Percentiles rank a stretch among this genome's conserved stretches.
Conservation (phyloP, 2,797 vertebrate species). For the Scarus forsteni region DNA sequence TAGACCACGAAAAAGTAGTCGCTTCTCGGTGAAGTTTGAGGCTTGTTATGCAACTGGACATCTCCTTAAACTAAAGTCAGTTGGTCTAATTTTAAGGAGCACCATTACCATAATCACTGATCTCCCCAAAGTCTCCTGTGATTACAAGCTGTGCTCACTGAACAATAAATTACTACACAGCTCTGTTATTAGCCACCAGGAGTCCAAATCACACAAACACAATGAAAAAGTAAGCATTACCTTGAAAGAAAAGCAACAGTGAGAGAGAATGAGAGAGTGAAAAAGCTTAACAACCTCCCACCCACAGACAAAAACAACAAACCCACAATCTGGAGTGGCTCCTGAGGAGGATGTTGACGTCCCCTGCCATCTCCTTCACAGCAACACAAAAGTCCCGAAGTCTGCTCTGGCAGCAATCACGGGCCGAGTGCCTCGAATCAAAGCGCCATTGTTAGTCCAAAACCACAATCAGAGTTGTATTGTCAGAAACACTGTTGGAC, state of each 20-base stretch:
- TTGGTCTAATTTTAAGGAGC: background rate
- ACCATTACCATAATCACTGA: background rate
- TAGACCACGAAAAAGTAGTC: too few species aligned
- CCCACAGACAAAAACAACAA: slow-evolving; percentile 30
- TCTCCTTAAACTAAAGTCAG: too few species aligned
- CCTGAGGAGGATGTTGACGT: slow-evolving; percentile 49
- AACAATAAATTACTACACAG: background rate
- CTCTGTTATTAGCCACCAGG: slow-evolving; percentile 15
- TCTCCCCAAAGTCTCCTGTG: background rate
- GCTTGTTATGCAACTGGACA: too few species aligned
- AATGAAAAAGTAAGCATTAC: background rate
- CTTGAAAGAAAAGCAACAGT: background rate
- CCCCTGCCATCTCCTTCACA: slow-evolving; percentile 41
- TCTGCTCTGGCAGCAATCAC: slow-evolving; percentile 64
- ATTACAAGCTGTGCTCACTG: background rate
- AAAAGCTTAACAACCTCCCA: slow-evolving; percentile 26
- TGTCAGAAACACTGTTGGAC: slow-evolving; percentile 56
- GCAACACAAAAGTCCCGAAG: slow-evolving; percentile 51
- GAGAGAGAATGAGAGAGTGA: background rate
- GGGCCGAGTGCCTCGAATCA: slow-evolving; percentile 66
- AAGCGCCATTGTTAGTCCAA: slow-evolving; percentile 66
- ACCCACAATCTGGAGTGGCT: slow-evolving; percentile 31
- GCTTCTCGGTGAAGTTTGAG: too few species aligned
- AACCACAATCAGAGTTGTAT: slow-evolving; percentile 76
- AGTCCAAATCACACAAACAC: slow-evolving; percentile 1